phyloP scores from a whole-genome alignment of 1,140 invertebrate genomes.

The Subanguina moxae region DNA sequence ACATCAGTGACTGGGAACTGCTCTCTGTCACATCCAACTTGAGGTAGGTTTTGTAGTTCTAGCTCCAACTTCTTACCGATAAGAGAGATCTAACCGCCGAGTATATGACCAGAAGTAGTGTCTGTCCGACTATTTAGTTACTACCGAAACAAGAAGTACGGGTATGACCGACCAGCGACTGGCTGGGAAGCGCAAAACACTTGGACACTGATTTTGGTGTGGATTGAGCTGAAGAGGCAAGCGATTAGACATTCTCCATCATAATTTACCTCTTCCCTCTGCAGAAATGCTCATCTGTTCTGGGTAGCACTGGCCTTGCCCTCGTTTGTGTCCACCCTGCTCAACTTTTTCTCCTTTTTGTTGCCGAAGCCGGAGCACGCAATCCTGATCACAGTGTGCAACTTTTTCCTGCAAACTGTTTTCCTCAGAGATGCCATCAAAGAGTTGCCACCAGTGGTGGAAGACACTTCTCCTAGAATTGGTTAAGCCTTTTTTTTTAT shows the following conservation, averaged over 20 bases:
- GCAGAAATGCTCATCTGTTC: constrained; percentile 29
- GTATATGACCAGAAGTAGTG: too few relatives aligned
- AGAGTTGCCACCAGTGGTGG: constrained; percentile 35
- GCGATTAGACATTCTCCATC: not conserved
- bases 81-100: too few relatives aligned
- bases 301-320: constrained; percentile 31
- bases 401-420: constrained; percentile 42
- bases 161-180: constrained; percentile 23
- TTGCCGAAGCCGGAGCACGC: constrained; percentile 31
- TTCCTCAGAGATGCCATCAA: constrained; percentile 34
- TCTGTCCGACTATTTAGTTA: too few relatives aligned
- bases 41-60: too few relatives aligned
- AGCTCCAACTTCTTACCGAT: too few relatives aligned
- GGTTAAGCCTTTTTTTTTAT: constrained; percentile 18
- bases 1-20: constrained; percentile 41
- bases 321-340: constrained; percentile 23
- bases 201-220: constrained; percentile 25
- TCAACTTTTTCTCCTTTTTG: constrained; percentile 43
- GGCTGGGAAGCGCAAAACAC: constrained; percentile 29
- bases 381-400: constrained; percentile 30
- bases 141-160: constrained; percentile 31
- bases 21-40: constrained; percentile 19
- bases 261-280: constrained; percentile 1
- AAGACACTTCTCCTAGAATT: constrained; percentile 25
- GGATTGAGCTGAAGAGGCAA: constrained; percentile 13